These are phyloP conservation scores for Apamea sordens DNA, from an alignment of 2,888 invertebrate species.

Conservation along the genomic window DNA sequence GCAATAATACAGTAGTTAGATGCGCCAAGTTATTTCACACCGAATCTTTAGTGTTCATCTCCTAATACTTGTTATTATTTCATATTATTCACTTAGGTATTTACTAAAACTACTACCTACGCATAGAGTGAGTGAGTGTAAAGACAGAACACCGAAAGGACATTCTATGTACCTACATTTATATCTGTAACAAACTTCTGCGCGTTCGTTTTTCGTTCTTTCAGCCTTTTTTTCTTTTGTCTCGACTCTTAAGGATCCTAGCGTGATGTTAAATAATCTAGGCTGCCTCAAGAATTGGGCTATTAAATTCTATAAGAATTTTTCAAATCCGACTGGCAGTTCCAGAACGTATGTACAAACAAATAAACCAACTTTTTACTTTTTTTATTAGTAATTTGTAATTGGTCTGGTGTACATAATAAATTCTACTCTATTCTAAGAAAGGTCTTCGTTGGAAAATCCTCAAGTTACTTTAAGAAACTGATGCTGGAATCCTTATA, in stretches of 20 bases:
- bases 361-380: too few species aligned
- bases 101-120: slow-evolving; percentile 8
- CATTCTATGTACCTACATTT: background rate
- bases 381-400: background rate
- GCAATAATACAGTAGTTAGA: slow-evolving; percentile 52
- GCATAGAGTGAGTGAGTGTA: background rate
- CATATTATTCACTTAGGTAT: slow-evolving; percentile 41
- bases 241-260: too few species aligned
- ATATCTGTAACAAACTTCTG: background rate
- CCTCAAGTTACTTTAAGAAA: background rate
- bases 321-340: too few species aligned
- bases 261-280: too few species aligned
- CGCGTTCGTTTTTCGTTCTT: too few species aligned
- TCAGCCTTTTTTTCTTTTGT: too few species aligned
- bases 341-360: too few species aligned
- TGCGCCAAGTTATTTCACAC: slow-evolving; percentile 51
- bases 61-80: slow-evolving; percentile 57
- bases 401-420: background rate
- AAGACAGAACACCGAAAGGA: background rate
- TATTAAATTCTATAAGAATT: too few species aligned
- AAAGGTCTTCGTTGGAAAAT: background rate
- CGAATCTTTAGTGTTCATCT: slow-evolving; percentile 52
- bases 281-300: too few species aligned
- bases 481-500: background rate
- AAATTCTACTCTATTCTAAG: background rate